Conservation (phyloP, 2,888 invertebrate genomes). For the Caenorhabditis macrosperma region DNA sequence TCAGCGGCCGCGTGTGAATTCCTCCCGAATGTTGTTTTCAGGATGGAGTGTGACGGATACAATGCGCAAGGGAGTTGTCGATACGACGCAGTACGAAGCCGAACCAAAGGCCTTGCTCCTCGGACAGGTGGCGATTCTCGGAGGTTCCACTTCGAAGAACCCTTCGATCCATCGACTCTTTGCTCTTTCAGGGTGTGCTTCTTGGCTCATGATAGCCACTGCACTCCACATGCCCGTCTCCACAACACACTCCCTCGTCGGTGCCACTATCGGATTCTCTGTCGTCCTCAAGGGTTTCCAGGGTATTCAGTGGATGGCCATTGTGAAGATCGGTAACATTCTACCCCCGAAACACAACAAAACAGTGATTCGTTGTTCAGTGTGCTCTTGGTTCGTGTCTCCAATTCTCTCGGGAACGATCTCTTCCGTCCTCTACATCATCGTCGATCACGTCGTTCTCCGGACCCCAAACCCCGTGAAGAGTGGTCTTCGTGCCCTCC, state of each 20-base stretch:
- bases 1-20: not conserved
- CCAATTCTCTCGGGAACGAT: constrained; percentile 92
- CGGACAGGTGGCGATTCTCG: constrained; percentile 84
- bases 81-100: constrained; percentile 89
- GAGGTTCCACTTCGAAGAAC: constrained; percentile 83
- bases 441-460: constrained; percentile 88
- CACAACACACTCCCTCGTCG: constrained; percentile 97
- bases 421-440: constrained; percentile 88
- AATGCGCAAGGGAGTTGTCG: constrained; percentile 96
- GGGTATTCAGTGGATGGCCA: constrained; percentile 89
- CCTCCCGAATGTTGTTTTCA: constrained; percentile 50
- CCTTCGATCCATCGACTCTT: too few relatives aligned
- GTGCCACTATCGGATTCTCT: constrained; percentile 96
- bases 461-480: constrained; percentile 65
- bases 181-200: constrained; percentile 84
- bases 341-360: not conserved
- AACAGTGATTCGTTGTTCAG: constrained; percentile 80
- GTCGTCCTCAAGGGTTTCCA: constrained; percentile 90
- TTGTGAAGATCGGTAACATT: constrained; percentile 85
- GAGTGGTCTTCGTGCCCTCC: constrained; percentile 89
- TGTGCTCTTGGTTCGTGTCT: constrained; percentile 96
- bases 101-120: constrained; percentile 89
- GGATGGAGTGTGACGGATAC: constrained; percentile 95
- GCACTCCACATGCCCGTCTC: constrained; percentile 95
- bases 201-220: constrained; percentile 94